Conservation (phyloP, 2,888 invertebrate species). For the Dermolepida albohirtum region DNA sequence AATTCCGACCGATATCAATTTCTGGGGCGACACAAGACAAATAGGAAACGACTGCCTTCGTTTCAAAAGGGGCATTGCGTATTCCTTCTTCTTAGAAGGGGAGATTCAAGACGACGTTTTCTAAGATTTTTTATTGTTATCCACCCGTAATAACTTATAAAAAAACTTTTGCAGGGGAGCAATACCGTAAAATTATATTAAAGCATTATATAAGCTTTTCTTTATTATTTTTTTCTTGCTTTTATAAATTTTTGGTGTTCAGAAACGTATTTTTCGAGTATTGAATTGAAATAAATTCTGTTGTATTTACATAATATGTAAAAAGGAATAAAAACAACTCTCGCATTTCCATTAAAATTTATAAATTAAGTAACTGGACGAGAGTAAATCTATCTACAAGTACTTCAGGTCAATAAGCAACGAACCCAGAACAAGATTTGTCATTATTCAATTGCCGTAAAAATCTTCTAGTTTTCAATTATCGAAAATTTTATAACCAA, state of each 20-base stretch:
- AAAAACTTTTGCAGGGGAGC: conserved; percentile 20
- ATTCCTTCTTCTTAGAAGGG: neutral
- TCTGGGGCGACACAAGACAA: conserved; percentile 33
- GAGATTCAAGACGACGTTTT: conserved; percentile 8
- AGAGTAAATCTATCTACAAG: too few relatives aligned
- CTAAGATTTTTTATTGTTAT: conserved; percentile 36
- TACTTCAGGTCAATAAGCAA: too few relatives aligned
- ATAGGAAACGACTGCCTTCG: conserved; percentile 23
- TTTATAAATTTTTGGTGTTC: neutral
- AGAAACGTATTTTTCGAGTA: too few relatives aligned
- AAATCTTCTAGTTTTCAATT: too few relatives aligned
- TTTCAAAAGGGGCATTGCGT: conserved; percentile 2
- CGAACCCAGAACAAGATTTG: too few relatives aligned
- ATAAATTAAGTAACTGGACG: too few relatives aligned
- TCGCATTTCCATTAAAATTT: too few relatives aligned
- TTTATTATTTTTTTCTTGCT: conserved; percentile 2
- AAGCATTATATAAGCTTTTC: conserved; percentile 3
- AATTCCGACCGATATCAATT: conserved; percentile 42
- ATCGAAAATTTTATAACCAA: too few relatives aligned
- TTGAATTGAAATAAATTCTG: too few relatives aligned
- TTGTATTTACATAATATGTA: too few relatives aligned
- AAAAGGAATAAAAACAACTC: too few relatives aligned
- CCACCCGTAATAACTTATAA: conserved; percentile 31
- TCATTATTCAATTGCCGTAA: too few relatives aligned
- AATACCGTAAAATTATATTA: conserved; percentile 34